Evolutionary conservation across 2,888 invertebrate genomes (phyloP), one percentile per base, ranked within the genome.

Genomic region (Cheilosia urbana): DNA sequence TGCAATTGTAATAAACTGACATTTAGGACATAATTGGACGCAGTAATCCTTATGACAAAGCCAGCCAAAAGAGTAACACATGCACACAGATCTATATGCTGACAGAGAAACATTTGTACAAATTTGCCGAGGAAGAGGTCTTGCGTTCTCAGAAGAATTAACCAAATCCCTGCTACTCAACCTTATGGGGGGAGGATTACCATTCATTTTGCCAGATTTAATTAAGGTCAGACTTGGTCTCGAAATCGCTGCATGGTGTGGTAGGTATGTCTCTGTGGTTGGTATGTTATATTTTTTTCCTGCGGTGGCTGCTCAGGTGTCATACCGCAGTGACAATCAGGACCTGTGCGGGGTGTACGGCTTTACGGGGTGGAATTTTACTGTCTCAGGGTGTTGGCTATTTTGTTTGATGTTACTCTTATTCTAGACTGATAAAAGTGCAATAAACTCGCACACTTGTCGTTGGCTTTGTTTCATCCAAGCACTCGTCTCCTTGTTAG

Each of bases 1-100:
- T 47, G 40, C 77, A 77, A 69, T 77, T 77, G 62, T 69, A 77
- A 69, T 77, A 77, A 77, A 68, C 62, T 69, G 77, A 77, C 77
- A 77, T 69, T 62, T 69, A 69, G 62, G 69, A 47, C 69, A 62
- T 69, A 77, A 77, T 77, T 69, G 62, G 51, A 77, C 62, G 62
- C 69, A 55, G 69, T 77, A 77, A 77, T 77, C 77, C 77, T 69
- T 69, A 69, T 63, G 69, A 77, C 62, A 62, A 69, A 47, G 17
- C 51, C 45, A 45, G 19, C 58, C 17, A 37, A 66, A 55, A 37
- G 24, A 55, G 19, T 40, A 71, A 49, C 34, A 34, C 6, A 47
- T 17, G 5, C 69, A 57, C 17, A 21, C 58, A 34, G 21, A 69
- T 21, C 57, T 13, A 57, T 2, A 1, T 17, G 15, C 24, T 40